These are phyloP conservation scores for Diprion similis DNA, from an alignment of 1,140 invertebrate genomes.

Conservation along the genomic window DNA sequence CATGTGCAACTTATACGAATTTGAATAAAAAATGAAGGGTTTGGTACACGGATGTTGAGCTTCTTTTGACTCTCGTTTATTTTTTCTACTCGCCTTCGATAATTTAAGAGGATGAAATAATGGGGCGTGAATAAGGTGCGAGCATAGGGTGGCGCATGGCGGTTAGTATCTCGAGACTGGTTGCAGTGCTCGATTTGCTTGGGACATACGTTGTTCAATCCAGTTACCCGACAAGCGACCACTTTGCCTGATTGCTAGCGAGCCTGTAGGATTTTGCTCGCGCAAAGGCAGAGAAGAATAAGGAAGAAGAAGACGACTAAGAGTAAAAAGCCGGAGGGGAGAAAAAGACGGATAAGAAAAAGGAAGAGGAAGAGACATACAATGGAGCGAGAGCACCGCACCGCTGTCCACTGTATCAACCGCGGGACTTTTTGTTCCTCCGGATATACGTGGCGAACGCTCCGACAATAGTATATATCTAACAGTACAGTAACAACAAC, in stretches of 20 bases:
- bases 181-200: neutral
- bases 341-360: slow-evolving; percentile 19
- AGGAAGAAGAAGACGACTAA: neutral
- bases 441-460: slow-evolving; percentile 11
- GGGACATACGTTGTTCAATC: neutral
- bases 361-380: slow-evolving; percentile 18
- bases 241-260: neutral
- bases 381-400: slow-evolving; percentile 23
- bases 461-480: neutral
- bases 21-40: too few relatives aligned
- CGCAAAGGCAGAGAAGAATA: neutral
- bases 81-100: too few relatives aligned
- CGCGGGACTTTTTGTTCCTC: slow-evolving; percentile 6
- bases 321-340: neutral
- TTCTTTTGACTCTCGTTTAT: too few relatives aligned
- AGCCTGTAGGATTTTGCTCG: neutral
- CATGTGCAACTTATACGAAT: too few relatives aligned
- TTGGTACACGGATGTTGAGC: too few relatives aligned
- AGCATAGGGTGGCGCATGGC: neutral
- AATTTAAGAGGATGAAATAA: neutral
- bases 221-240: neutral
- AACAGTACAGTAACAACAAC: slow-evolving; percentile 8
- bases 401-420: slow-evolving; percentile 4
- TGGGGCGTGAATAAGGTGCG: neutral
- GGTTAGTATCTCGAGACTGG: neutral